These are phyloP conservation scores for Sipunculus nudus DNA, from an alignment of 2,888 invertebrate genomes.

Conservation along the genomic window DNA sequence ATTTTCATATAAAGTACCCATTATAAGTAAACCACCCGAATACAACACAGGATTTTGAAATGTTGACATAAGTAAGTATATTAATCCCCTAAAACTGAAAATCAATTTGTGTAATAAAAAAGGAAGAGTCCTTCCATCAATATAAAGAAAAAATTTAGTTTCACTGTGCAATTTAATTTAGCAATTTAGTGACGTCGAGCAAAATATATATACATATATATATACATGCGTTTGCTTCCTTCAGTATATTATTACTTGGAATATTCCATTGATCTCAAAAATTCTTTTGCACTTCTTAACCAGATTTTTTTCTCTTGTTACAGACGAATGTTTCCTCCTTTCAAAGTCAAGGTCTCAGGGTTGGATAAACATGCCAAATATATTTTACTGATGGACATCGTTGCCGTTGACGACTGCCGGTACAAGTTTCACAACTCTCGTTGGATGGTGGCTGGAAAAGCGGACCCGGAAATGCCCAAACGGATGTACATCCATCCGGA, in stretches of 20 bases:
- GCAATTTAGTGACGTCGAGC: no score
- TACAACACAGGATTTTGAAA: no score
- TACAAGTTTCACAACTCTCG: slow-evolving; percentile 71
- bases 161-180: no score
- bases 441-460: slow-evolving; percentile 82
- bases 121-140: no score
- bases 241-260: not conserved
- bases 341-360: slow-evolving; percentile 98
- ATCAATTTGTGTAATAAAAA: no score
- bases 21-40: no score
- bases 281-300: no score
- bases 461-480: slow-evolving; percentile 79
- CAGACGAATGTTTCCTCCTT: slow-evolving; percentile 99
- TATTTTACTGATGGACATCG: slow-evolving; percentile 98
- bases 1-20: no score
- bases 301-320: no score
- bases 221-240: not conserved
- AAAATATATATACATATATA: not conserved
- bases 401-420: slow-evolving; percentile 96
- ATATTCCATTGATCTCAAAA: not conserved
- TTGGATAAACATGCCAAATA: slow-evolving; percentile 99
- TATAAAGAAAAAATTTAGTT: no score
- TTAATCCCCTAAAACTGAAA: no score
- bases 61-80: no score
- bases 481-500: slow-evolving; percentile 99